A percentile compares a stretch with the other conserved stretches of the same genome.
phyloP scores from a whole-genome alignment of 1,140 invertebrate genomes.

The Neodiprion virginianus region DNA sequence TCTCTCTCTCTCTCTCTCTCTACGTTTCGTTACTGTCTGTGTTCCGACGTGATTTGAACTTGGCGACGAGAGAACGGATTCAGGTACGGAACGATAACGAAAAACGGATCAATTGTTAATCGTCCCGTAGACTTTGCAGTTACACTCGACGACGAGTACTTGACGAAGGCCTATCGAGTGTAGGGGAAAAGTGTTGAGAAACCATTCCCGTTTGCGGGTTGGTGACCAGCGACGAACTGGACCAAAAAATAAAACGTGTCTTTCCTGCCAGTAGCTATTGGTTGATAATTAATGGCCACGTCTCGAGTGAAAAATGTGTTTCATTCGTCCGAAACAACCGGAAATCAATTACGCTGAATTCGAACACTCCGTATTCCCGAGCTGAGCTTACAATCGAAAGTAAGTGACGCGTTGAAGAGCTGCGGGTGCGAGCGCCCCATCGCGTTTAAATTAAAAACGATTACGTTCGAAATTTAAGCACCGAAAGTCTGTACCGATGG shows the following conservation, averaged over 20 bases:
- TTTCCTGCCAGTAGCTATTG: neutral
- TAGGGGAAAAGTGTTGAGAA: neutral
- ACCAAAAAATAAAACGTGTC: conserved; percentile 1
- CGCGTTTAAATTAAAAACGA: neutral
- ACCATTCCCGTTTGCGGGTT: neutral
- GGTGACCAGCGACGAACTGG: neutral
- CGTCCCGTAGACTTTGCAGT: no score
- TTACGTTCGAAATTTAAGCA: neutral
- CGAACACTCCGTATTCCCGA: neutral
- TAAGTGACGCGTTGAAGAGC: neutral
- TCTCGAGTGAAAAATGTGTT: conserved; percentile 2
- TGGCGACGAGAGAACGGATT: no score
- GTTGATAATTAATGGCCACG: neutral
- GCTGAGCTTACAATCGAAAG: conserved; percentile 1
- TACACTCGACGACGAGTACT: no score
- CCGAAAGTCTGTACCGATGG: neutral
- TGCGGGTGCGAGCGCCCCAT: neutral
- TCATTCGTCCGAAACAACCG: neutral
- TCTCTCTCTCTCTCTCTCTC: no score
- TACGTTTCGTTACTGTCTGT: no score
- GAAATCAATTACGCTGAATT: neutral
- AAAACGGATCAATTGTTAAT: no score
- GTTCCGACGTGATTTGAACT: no score
- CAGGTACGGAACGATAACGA: no score
- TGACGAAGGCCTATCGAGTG: no score